phyloP scores from a whole-genome alignment of 2,888 invertebrate genomes.

The Sarcophaga caerulescens region DNA sequence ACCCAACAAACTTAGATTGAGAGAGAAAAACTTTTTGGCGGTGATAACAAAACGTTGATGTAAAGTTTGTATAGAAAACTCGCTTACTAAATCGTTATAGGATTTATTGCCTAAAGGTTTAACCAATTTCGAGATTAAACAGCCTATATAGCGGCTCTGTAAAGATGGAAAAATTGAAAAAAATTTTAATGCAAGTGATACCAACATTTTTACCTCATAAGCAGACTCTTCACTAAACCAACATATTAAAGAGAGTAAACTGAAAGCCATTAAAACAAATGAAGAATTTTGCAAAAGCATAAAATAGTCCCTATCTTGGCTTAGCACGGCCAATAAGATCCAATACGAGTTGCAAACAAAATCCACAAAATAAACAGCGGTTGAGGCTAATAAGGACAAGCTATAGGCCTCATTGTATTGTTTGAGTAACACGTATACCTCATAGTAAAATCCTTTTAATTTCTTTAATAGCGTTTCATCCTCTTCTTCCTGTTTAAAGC shows the following conservation, averaged over 20 bases:
- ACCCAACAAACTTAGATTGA: conserved; percentile 78
- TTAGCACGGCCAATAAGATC: conserved; percentile 70
- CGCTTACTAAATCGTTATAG: conserved; percentile 78
- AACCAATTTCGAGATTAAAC: conserved; percentile 77
- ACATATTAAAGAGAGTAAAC: conserved; percentile 72
- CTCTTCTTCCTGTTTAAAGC: conserved; percentile 28
- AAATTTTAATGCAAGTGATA: not conserved
- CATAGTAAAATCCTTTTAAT: conserved; percentile 75
- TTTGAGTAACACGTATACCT: conserved; percentile 74
- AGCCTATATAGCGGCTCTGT: conserved; percentile 79
- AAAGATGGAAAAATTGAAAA: conserved; percentile 69
- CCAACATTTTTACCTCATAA: conserved; percentile 72
- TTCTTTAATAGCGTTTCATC: conserved; percentile 69
- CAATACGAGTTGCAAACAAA: conserved; percentile 78
- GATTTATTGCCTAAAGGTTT: conserved; percentile 77
- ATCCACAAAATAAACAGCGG: conserved; percentile 76
- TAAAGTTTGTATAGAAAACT: conserved; percentile 78
- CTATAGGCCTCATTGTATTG: conserved; percentile 76
- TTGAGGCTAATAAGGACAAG: conserved; percentile 77
- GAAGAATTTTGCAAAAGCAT: conserved; percentile 63
- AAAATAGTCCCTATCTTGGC: not conserved
- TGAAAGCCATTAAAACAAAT: conserved; percentile 67
- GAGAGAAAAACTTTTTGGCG: conserved; percentile 79
- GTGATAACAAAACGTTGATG: conserved; percentile 79
- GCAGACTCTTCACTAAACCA: conserved; percentile 76